Evolutionary conservation across 2,888 invertebrate species (phyloP).

Genomic region (Prionchulus punctatus): DNA sequence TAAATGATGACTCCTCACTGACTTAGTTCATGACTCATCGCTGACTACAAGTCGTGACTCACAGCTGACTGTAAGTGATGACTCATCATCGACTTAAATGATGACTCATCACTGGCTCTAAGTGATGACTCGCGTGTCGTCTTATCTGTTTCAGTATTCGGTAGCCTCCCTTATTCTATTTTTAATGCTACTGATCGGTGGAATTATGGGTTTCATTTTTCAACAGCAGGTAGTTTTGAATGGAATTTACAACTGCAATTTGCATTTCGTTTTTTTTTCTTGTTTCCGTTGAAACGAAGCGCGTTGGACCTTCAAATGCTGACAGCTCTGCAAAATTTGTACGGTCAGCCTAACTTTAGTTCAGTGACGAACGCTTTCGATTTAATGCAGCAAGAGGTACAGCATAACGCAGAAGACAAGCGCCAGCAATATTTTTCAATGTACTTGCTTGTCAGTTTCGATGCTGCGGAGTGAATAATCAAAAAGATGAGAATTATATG

Average conservation of each 20-base stretch:
- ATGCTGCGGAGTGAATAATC: constrained; percentile 30
- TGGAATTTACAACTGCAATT: no score
- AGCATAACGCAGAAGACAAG: background rate
- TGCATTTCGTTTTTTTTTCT: background rate
- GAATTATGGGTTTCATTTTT: constrained; percentile 30
- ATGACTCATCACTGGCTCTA: no score
- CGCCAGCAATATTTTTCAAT: no score
- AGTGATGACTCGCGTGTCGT: no score
- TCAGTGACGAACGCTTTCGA: constrained; percentile 27
- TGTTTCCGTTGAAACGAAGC: constrained; percentile 20
- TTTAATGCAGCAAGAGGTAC: constrained; percentile 23
- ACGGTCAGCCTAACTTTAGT: constrained; percentile 22
- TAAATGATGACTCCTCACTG: no score
- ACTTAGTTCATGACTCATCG: no score
- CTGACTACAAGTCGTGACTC: no score
- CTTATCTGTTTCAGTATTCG: constrained; percentile 26
- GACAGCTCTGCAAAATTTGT: constrained; percentile 25
- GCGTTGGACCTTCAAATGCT: constrained; percentile 27
- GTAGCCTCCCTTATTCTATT: constrained; percentile 23
- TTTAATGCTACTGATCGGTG: constrained; percentile 27
- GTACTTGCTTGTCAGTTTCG: no score
- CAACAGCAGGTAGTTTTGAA: constrained; percentile 17
- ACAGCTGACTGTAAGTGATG: no score
- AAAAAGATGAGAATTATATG: constrained; percentile 18
- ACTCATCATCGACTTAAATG: no score